Evolutionary conservation across 1,140 invertebrate genomes (phyloP).

Genomic region (Apis mellifera): Amel_HAv3.1 CM009933.2:11687001-11687500

Average conservation of each 20-base stretch:
- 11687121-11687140: no score
- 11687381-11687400: conserved; percentile 9
- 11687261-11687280: conserved; percentile 23
- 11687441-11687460: neutral
- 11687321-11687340: conserved; percentile 20
- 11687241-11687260: conserved; percentile 14
- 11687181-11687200: neutral
- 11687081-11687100: no score
- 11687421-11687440: neutral
- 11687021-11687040: conserved; percentile 10
- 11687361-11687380: conserved; percentile 11
- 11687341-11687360: conserved; percentile 26
- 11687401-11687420: neutral
- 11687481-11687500: neutral
- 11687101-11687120: neutral
- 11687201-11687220: no score
- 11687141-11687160: neutral
- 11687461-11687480: neutral
- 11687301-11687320: neutral
- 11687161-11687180: neutral
- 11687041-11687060: neutral
- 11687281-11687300: conserved; percentile 13
- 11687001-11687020: no score
- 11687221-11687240: no score
- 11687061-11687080: no score